Conservation (phyloP, 2,797 vertebrate species). For the Natrix natrix region DNA sequence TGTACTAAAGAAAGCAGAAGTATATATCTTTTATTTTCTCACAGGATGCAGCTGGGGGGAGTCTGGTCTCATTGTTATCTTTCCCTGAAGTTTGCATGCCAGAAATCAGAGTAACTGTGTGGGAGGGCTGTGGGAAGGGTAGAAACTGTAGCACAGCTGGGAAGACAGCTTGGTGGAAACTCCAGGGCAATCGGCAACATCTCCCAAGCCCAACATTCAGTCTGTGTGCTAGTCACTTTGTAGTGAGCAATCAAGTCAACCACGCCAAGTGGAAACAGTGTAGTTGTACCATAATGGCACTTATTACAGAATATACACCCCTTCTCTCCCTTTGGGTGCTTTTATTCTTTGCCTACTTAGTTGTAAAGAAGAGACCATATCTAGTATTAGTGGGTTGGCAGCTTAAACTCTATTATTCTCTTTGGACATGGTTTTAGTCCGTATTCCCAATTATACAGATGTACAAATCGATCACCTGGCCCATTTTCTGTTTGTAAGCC, state of each 20-base stretch:
- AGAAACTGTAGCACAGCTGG: background rate
- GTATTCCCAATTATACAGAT: background rate
- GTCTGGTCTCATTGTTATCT: background rate
- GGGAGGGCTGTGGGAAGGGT: background rate
- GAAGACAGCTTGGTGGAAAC: background rate
- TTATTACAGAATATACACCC: background rate
- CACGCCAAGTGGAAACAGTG: background rate
- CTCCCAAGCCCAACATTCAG: background rate
- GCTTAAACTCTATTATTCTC: background rate
- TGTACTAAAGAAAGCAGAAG: background rate
- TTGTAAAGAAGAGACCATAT: background rate
- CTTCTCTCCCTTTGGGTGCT: background rate
- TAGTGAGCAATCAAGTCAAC: background rate
- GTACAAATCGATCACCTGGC: background rate
- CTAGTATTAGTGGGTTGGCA: background rate
- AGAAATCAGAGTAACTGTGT: rapidly evolving
- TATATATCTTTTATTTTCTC: background rate
- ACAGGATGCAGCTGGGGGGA: background rate
- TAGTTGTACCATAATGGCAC: background rate
- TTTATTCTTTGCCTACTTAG: background rate
- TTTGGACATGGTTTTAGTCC: background rate
- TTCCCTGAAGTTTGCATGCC: background rate
- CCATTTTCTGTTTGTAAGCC: background rate
- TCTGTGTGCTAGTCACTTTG: rapidly evolving
- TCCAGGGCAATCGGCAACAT: background rate